Percentiles rank a stretch among this genome's conserved stretches.
Evolutionary conservation across 2,797 vertebrate species (phyloP).

Genomic region (Gobionotothen gibberifrons): DNA sequence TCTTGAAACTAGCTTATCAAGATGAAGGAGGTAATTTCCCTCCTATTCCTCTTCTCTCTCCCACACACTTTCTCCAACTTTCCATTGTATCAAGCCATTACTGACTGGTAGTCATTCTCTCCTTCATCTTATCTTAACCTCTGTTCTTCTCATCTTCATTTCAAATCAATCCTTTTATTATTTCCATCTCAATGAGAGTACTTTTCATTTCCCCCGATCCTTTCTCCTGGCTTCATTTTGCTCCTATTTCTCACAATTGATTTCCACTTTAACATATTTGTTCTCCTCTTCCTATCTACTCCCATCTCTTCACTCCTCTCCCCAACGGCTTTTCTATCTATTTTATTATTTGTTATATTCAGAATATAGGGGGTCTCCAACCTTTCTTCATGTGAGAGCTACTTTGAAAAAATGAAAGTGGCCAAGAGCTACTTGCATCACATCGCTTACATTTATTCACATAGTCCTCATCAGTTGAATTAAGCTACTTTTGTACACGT

Average conservation of each 20-base stretch:
- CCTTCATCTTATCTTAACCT: constrained; percentile 1
- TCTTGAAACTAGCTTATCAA: no score
- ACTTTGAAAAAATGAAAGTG: no score
- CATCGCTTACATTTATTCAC: no score
- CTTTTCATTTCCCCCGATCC: constrained; percentile 14
- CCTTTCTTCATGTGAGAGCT: no score
- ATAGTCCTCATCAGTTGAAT: no score
- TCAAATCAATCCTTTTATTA: constrained; percentile 49
- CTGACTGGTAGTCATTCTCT: constrained; percentile 13
- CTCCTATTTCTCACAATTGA: constrained; percentile 35
- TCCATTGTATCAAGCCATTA: constrained; percentile 20
- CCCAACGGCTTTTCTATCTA: not conserved
- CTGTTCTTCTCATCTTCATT: constrained; percentile 26
- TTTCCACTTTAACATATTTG: constrained; percentile 19
- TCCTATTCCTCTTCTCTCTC: constrained; percentile 3
- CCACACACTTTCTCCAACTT: not conserved
- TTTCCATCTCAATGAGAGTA: constrained; percentile 17
- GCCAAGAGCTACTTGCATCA: no score
- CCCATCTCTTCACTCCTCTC: constrained; percentile 14
- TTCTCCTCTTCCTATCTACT: constrained; percentile 11
- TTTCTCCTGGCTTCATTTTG: constrained; percentile 5
- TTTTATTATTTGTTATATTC: constrained; percentile 8
- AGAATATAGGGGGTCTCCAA: no score
- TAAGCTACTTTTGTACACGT: no score
- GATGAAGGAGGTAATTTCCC: not conserved